Evolutionary conservation across 2,113 vertebrate genomes (phyloP).

Genomic region (Zosterops hypoxanthus): DNA sequence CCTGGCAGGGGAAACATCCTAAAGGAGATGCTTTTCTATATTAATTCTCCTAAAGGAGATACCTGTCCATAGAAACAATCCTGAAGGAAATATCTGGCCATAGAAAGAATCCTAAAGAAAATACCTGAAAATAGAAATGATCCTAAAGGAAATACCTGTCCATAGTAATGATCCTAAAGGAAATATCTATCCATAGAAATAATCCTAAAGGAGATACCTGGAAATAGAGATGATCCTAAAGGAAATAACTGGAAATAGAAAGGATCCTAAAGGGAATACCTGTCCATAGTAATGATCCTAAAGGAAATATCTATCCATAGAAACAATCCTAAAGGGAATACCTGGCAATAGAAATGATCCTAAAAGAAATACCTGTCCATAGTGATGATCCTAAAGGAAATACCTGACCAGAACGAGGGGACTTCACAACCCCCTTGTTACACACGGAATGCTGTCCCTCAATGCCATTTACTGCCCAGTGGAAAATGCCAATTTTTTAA

Average conservation of each 20-base stretch:
- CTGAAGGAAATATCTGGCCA: not conserved
- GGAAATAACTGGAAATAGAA: not conserved
- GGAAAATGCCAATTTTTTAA: not conserved
- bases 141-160: not conserved
- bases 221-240: too few relatives aligned
- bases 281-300: not conserved
- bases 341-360: not conserved
- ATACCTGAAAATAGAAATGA: accelerated
- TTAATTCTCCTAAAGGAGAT: not conserved
- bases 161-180: accelerated
- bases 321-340: not conserved
- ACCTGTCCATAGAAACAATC: not conserved
- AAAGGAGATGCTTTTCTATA: not conserved
- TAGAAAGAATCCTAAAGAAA: not conserved
- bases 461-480: not conserved
- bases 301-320: accelerated
- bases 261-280: not conserved
- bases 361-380: too few relatives aligned
- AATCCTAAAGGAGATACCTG: not conserved
- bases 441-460: accelerated
- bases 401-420: accelerated
- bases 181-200: too few relatives aligned
- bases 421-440: too few relatives aligned
- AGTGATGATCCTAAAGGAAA: not conserved
- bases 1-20: not conserved